Evolutionary conservation across 2,888 invertebrate species (phyloP).

Genomic region (Plebejus melissa): DNA sequence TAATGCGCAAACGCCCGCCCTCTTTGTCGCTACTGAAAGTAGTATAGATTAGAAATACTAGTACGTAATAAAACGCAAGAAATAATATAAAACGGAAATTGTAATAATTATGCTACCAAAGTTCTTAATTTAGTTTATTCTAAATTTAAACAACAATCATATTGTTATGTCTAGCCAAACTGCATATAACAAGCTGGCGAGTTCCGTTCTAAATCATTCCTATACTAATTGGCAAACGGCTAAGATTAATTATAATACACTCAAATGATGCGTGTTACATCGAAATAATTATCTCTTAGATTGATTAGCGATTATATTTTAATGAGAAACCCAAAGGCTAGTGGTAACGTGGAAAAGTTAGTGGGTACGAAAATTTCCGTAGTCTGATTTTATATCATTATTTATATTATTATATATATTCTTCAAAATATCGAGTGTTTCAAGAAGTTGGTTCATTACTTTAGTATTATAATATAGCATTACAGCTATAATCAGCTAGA

Average conservation of each 20-base stretch:
- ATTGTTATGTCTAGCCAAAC: neutral
- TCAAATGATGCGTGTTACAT: constrained; percentile 8
- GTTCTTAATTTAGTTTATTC: neutral
- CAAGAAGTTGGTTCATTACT: too few species aligned
- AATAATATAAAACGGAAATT: too few species aligned
- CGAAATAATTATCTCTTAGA: constrained; percentile 12
- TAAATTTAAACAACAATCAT: neutral
- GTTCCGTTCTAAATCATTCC: constrained; percentile 9
- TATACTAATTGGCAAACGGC: constrained; percentile 21
- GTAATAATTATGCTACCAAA: neutral
- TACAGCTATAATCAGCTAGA: too few species aligned
- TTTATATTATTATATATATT: too few species aligned
- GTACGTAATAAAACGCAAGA: too few species aligned
- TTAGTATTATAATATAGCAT: too few species aligned
- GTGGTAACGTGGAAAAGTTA: neutral
- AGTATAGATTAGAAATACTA: too few species aligned
- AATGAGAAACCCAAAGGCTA: neutral
- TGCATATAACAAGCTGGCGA: constrained; percentile 1
- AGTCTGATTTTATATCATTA: neutral
- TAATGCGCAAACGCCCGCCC: too few species aligned
- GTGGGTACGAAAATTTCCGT: neutral
- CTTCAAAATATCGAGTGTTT: too few species aligned
- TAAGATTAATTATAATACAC: constrained; percentile 10
- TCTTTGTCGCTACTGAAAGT: too few species aligned
- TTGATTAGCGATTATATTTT: neutral